phyloP scores from a whole-genome alignment of 1,140 invertebrate species.

The Drosophila chauvacae region DNA sequence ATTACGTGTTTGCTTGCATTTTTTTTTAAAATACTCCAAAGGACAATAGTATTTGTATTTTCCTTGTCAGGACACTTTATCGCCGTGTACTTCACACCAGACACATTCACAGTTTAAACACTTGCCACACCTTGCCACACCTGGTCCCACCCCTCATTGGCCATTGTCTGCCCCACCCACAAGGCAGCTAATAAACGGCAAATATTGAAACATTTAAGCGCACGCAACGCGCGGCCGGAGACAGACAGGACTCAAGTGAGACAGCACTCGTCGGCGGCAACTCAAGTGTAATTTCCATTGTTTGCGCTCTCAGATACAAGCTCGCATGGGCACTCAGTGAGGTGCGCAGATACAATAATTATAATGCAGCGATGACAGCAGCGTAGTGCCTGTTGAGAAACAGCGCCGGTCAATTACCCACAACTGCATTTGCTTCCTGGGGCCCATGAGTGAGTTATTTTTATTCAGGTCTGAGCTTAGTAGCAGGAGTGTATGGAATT shows the following conservation, averaged over 20 bases:
- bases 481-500: not conserved
- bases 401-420: constrained; percentile 46
- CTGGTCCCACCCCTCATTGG: constrained; percentile 9
- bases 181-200: constrained; percentile 72
- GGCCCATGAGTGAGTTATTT: not conserved
- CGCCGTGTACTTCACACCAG: constrained; percentile 36
- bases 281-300: constrained; percentile 77
- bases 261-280: constrained; percentile 59
- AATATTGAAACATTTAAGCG: constrained; percentile 76
- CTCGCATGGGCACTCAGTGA: constrained; percentile 15
- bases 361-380: constrained; percentile 35
- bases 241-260: constrained; percentile 60
- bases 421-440: constrained; percentile 22
- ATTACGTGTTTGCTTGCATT: not conserved
- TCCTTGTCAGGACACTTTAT: constrained; percentile 12
- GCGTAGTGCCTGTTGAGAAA: not conserved
- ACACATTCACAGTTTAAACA: constrained; percentile 34
- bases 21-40: not conserved
- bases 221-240: constrained; percentile 57
- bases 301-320: constrained; percentile 53
- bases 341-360: constrained; percentile 50
- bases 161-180: constrained; percentile 32
- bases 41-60: not conserved
- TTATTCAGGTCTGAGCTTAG: too few species aligned
- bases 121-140: constrained; percentile 36